Base-by-base conservation (phyloP, 2,888 invertebrate species). In the Meteorus cinctellus region DNA sequence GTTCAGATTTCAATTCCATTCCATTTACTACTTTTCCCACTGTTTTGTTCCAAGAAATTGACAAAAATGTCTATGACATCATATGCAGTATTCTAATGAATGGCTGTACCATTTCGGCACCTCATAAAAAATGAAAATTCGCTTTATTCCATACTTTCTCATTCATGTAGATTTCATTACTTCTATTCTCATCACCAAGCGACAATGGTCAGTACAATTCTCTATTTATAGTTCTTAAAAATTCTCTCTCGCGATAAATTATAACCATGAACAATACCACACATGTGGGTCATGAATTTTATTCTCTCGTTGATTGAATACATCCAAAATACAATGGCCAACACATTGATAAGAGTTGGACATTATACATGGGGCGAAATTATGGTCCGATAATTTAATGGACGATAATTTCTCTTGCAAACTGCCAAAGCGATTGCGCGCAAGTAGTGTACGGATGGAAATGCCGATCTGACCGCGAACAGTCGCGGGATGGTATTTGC, bases 341-440 rank as follows among this genome's bases (percentile, higher is more conserved):
- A n/a, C n/a, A 48, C 48, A 16, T 48, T 48, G 48, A 48, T 29
- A n/a, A 16, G 65, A n/a, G 24, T 19, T 31, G 51, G 6, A 41
- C 51, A 27, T 45, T 55, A 55, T 73, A 36, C 36, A 34, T 45
- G 16, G 29, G 24, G 16, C 51, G 45, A 27, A 3, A 12, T 14
- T 60, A 36, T 45, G 8, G 31, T n/a, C 60, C 31, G 74, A 65
- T 48, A 65, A 51, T 48, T 69, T 74, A 69, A 74, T 74, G 29
- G 74, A 31, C 74, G 45, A 74, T 74, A 69, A 74, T 74, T 74
- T 74, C 68, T 62, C 74, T 29, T 51, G 31, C 68, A 69, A 74
- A 74, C 77, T 73, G 73, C 55, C 45, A 72, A 77, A 55, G 55
- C 65, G 75, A 77, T 68, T 59, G 74, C 45, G 60, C n/a, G 60